phyloP scores from a whole-genome alignment of 2,888 invertebrate genomes.

The Heliconius erato region DNA sequence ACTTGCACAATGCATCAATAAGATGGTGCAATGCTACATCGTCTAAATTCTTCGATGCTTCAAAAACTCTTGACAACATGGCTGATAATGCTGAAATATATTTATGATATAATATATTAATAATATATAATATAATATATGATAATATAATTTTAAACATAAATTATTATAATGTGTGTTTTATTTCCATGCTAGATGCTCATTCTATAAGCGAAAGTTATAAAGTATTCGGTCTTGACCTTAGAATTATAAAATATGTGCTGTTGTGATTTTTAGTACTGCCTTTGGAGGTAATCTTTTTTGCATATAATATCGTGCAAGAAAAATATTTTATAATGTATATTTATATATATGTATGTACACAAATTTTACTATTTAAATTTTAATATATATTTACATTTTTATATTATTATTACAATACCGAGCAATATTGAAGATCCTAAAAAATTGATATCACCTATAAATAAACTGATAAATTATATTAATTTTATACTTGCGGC shows the following conservation, averaged over 20 bases:
- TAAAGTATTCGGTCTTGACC: neutral
- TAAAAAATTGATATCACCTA: neutral
- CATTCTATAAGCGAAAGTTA: slow-evolving; percentile 34
- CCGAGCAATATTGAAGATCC: neutral
- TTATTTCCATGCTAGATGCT: slow-evolving; percentile 33
- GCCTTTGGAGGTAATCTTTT: neutral
- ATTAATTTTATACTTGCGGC: neutral
- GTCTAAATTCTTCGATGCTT: slow-evolving; percentile 96
- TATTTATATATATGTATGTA: neutral
- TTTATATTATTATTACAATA: neutral
- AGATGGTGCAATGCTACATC: slow-evolving; percentile 98
- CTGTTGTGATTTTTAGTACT: neutral
- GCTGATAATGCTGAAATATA: slow-evolving; percentile 88
- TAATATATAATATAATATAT: neutral
- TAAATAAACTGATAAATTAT: neutral
- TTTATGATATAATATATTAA: neutral
- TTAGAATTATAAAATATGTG: neutral
- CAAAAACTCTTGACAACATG: slow-evolving; percentile 96
- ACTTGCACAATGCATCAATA: slow-evolving; percentile 97
- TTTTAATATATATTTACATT: neutral
- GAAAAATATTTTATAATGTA: neutral
- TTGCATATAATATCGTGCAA: slow-evolving; percentile 1
- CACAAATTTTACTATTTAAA: neutral
- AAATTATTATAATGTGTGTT: neutral
- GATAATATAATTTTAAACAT: neutral